Percentiles rank a stretch among this genome's conserved stretches.
Conservation (phyloP, 2,797 vertebrate species). For the Anguilla megastoma region DNA sequence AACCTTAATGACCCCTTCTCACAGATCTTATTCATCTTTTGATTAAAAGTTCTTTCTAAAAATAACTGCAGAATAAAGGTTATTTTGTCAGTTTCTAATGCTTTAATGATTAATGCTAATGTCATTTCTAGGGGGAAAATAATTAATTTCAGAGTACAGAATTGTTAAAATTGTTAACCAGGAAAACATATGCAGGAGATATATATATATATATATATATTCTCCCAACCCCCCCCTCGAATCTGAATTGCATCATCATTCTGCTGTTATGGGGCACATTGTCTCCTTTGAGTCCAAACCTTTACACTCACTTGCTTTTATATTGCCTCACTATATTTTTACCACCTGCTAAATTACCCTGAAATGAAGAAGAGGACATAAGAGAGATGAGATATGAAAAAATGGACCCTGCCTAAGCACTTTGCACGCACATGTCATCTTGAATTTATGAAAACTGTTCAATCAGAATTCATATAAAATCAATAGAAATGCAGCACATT, state of each 20-base stretch:
- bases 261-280: constrained; percentile 52
- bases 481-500: constrained; percentile 46
- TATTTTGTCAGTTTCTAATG: constrained; percentile 40
- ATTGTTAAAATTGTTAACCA: constrained; percentile 38
- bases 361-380: constrained; percentile 41
- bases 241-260: constrained; percentile 50
- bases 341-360: constrained; percentile 53
- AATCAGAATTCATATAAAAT: constrained; percentile 54
- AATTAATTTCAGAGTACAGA: constrained; percentile 34
- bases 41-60: constrained; percentile 62
- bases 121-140: constrained; percentile 26
- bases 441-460: constrained; percentile 49
- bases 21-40: constrained; percentile 74
- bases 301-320: constrained; percentile 38
- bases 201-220: background rate
- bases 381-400: constrained; percentile 33
- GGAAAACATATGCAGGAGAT: constrained; percentile 12
- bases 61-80: constrained; percentile 50
- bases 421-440: constrained; percentile 49
- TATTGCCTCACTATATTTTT: constrained; percentile 48
- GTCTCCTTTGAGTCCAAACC: constrained; percentile 38
- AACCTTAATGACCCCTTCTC: constrained; percentile 76
- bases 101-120: background rate
- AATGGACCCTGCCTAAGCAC: constrained; percentile 30
- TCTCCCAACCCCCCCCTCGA: constrained; percentile 21